Base-by-base conservation (phyloP, 2,113 vertebrate genomes). In the Pelvicachromis taeniatus region DNA sequence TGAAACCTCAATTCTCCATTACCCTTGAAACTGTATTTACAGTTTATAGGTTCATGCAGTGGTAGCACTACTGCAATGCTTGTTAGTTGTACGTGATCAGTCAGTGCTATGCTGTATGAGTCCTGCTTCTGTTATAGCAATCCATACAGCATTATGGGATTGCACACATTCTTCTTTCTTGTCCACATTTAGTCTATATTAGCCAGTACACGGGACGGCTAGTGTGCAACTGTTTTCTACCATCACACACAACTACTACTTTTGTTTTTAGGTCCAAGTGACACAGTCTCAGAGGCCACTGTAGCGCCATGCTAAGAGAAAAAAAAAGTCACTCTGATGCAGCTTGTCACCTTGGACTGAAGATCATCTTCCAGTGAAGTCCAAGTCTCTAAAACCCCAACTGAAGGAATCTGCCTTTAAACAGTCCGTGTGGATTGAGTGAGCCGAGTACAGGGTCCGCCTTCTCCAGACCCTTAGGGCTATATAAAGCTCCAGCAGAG, bases 391-490 rank as follows among this genome's bases (percentile, higher is more conserved):
- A 77, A 77, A 77, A 31, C 80, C 77, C 42, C 75, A 77, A 59
- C 79, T 78, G 84, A 87, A 93, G 77, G 89, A 94, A 86, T 93
- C 82, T 56, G n/a, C 78, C 77, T 86, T 45, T 77, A 58, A 92
- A 90, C 87, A 77, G 81, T 17, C 77, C 7, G 19, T 19, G 59
- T 85, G 91, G 92, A 97, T 97, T 97, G 96, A 96, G 85, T 93
- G 91, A 84, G 50, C 65, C 38, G 12, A 84, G 50, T 63, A 29
- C 14, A 90, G 79, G 86, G 91, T 91, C 88, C 82, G 68, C 86
- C 91, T 91, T 92, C 91, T 65, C 7, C 53, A 93, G 84, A 78
- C 93, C 83, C 92, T 83, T 3, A 3, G 45, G 7, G 86, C 94
- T 96, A 96, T 96, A 95, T 92, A 96, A 96, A 91, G 88, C 92